Percentiles rank a stretch among this genome's conserved stretches.
Evolutionary conservation across 35 echinoderm and acorn worm species (phyloP).

Genomic region (Heliocidaris erythrogramma): DNA sequence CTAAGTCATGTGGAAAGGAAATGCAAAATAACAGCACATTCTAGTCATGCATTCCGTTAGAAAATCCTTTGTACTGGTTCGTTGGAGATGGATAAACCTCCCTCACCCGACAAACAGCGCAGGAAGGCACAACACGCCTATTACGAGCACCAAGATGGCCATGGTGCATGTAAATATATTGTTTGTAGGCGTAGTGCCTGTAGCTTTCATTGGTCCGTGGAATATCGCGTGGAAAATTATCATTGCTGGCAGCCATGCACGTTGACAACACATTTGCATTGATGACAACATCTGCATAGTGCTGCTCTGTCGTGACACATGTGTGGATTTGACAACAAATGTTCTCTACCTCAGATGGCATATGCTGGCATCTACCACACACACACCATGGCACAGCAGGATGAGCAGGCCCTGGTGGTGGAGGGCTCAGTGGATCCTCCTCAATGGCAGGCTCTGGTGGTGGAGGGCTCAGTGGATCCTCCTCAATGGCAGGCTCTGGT

Average conservation of each 20-base stretch:
- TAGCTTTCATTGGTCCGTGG: background rate
- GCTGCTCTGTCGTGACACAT: background rate
- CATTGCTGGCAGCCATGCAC: background rate
- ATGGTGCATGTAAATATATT: background rate
- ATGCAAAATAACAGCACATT: too few relatives aligned
- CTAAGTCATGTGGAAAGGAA: too few relatives aligned
- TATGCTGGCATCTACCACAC: constrained; percentile 52
- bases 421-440: too few relatives aligned
- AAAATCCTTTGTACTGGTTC: background rate
- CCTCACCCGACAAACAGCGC: background rate
- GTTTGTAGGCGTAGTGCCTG: constrained; percentile 6
- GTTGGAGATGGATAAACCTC: background rate
- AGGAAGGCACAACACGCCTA: background rate
- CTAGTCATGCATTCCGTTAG: background rate
- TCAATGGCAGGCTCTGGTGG: too few relatives aligned
- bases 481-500: background rate
- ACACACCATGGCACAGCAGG: constrained; percentile 14
- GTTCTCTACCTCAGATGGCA: background rate
- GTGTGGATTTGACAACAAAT: background rate
- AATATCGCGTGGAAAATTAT: background rate
- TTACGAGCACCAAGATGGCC: background rate
- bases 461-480: too few relatives aligned
- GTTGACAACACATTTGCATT: background rate
- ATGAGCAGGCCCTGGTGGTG: too few relatives aligned
- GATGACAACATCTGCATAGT: background rate